Percentiles rank a stretch among this genome's conserved stretches.
Conservation (phyloP, 2,888 invertebrate genomes). For the Eupeodes luniger region DNA sequence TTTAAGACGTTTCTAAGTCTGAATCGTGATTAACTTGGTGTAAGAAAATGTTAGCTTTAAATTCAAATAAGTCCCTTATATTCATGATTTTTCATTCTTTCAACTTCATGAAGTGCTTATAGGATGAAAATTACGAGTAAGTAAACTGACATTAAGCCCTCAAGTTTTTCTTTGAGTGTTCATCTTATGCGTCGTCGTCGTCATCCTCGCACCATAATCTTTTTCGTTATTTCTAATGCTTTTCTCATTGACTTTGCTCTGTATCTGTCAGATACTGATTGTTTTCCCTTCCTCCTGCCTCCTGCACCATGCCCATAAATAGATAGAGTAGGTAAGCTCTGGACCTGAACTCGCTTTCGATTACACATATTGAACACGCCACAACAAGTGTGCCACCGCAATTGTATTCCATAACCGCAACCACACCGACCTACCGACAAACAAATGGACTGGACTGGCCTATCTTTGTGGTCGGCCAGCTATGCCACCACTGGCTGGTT, state of each 20-base stretch:
- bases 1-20: too few species aligned
- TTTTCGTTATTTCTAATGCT: constrained; percentile 24
- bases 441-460: background rate
- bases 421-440: background rate
- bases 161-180: background rate
- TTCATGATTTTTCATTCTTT: too few species aligned
- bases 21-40: too few species aligned
- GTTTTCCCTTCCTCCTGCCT: background rate
- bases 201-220: background rate
- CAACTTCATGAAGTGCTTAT: too few species aligned
- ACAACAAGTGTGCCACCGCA: constrained; percentile 69
- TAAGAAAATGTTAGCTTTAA: too few species aligned
- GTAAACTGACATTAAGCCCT: background rate
- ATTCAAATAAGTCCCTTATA: too few species aligned
- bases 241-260: constrained; percentile 66
- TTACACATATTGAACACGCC: constrained; percentile 67
- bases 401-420: constrained; percentile 21
- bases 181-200: constrained; percentile 35
- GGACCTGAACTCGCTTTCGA: constrained; percentile 46
- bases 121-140: too few species aligned
- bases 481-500: constrained; percentile 23
- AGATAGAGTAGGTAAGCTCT: background rate
- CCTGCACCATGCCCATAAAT: background rate
- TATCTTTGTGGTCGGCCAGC: background rate
- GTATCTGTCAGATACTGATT: constrained; percentile 50